phyloP scores from a whole-genome alignment of 2,113 vertebrate genomes.

The Glaucidium brasilianum region DNA sequence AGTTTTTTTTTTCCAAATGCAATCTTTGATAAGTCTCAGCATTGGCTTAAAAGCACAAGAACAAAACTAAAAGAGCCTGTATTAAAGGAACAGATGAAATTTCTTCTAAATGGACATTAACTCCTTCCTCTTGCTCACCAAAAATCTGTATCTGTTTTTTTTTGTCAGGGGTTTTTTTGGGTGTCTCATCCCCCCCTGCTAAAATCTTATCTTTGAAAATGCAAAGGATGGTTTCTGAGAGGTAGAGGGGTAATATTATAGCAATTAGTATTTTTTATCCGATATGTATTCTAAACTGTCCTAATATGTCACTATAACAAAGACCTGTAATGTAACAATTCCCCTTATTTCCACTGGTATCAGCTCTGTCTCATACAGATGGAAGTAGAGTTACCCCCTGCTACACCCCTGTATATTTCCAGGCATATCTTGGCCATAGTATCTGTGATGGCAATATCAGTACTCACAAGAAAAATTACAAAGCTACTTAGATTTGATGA shows the following conservation, averaged over 20 bases:
- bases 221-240: not conserved
- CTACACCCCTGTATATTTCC: not conserved
- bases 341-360: not conserved
- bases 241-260: not conserved
- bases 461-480: not conserved
- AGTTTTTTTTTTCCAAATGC: not conserved
- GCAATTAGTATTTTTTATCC: not conserved
- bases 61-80: not conserved
- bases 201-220: not conserved
- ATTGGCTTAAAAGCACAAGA: slow-evolving; percentile 6
- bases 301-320: not conserved
- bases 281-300: not conserved
- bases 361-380: not conserved
- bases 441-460: not conserved
- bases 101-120: not conserved
- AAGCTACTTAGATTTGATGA: not conserved
- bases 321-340: not conserved
- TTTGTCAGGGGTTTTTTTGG: not conserved
- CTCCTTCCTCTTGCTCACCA: not conserved
- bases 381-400: not conserved
- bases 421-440: not conserved
- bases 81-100: slow-evolving; percentile 3
- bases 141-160: not conserved
- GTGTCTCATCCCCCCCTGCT: too few relatives aligned
- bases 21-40: slow-evolving; percentile 37